These are phyloP conservation scores for Phylloscopus trochiloides DNA, from an alignment of 2,113 vertebrate species.

Conservation along the genomic window DNA sequence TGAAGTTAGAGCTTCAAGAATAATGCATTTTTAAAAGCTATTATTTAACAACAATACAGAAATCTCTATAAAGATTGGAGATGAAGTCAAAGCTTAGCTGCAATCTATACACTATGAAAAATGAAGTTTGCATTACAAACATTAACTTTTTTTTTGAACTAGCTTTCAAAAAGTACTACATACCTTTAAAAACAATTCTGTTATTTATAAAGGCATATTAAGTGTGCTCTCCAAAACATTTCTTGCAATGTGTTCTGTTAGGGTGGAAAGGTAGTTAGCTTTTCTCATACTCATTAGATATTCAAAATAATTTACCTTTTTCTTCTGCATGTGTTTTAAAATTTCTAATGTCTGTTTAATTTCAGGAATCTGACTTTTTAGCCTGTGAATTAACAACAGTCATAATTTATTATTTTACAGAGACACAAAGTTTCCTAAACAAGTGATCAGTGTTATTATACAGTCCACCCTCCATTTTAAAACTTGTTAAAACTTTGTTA, in stretches of 20 bases:
- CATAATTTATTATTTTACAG: conserved; percentile 54
- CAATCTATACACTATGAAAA: neutral
- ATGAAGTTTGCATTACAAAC: neutral
- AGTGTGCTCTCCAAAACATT: conserved; percentile 59
- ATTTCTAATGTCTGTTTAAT: conserved; percentile 99
- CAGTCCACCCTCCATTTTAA: neutral
- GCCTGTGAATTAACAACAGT: conserved; percentile 77
- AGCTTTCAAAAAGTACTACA: conserved; percentile 48
- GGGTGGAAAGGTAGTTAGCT: conserved; percentile 58
- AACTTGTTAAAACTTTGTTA: neutral
- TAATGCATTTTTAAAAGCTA: neutral
- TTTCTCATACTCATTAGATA: conserved; percentile 46
- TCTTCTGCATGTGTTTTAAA: conserved; percentile 98
- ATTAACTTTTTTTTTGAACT: neutral
- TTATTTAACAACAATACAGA: neutral
- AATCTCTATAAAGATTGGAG: neutral
- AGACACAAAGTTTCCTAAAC: conserved; percentile 31
- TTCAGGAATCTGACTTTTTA: conserved; percentile 97
- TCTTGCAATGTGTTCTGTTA: conserved; percentile 57
- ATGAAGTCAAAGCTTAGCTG: conserved; percentile 12
- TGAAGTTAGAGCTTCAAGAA: neutral
- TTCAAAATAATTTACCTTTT: conserved; percentile 84
- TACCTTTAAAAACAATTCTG: conserved; percentile 62
- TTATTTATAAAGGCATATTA: conserved; percentile 61
- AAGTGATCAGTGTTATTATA: conserved; percentile 4